Conservation (phyloP, 1,140 invertebrate genomes). For the Eriocheir sinensis region DNA sequence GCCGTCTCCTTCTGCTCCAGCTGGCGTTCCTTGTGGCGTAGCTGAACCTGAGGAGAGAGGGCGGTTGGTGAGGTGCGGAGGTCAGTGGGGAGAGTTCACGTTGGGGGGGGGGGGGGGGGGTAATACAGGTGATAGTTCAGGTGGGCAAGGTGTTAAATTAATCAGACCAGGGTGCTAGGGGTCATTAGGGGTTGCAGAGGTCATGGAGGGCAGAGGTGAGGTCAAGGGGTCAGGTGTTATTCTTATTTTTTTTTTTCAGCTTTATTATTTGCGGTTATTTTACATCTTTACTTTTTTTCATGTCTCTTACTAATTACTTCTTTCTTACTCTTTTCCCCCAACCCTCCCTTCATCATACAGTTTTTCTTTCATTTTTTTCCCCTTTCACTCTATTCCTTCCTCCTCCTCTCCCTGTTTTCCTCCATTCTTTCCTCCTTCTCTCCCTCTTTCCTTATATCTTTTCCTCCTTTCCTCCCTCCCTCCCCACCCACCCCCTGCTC, state of each 20-base stretch:
- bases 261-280: neutral
- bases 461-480: no score
- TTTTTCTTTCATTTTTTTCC: neutral
- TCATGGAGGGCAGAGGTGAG: no score
- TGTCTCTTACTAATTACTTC: neutral
- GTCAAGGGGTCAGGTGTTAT: no score
- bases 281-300: neutral
- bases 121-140: neutral
- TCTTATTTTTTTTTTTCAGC: neutral
- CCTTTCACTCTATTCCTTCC: neutral
- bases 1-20: conserved; percentile 38
- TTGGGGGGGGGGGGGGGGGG: neutral
- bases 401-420: neutral
- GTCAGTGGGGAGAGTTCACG: neutral
- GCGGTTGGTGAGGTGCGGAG: neutral
- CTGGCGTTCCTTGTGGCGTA: conserved; percentile 41
- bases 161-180: no score
- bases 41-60: conserved; percentile 32
- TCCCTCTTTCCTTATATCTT: neutral
- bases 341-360: neutral
- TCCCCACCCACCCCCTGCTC: neutral
- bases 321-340: neutral
- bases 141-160: no score
- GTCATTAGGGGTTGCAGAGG: no score
- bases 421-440: neutral